Percentiles rank a stretch among this genome's conserved stretches.
Conservation (phyloP, 2,113 vertebrate species). For the Tragelaphus strepsiceros region DNA sequence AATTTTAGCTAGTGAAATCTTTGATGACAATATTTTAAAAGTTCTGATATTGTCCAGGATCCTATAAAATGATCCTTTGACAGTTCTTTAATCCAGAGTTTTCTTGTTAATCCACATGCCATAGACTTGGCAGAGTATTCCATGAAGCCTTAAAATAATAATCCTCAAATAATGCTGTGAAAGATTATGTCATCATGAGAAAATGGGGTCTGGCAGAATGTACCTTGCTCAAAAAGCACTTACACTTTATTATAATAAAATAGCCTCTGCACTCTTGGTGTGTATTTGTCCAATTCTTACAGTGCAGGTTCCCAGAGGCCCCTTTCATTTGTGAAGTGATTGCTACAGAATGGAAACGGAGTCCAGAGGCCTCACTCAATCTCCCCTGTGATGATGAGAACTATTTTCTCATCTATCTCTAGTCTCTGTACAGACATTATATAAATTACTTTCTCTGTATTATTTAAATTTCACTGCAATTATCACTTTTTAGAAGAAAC, state of each 20-base stretch:
- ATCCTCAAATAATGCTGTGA: constrained; percentile 23
- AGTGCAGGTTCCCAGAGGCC: not conserved
- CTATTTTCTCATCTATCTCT: not conserved
- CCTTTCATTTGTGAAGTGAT: not conserved
- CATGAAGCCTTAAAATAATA: not conserved
- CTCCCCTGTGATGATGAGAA: not conserved
- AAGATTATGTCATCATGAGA: constrained; percentile 2
- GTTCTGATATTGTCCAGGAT: not conserved
- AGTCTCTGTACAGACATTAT: not conserved
- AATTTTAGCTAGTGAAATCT: not conserved
- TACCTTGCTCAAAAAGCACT: not conserved
- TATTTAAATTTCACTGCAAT: not conserved
- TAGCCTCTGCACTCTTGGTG: not conserved
- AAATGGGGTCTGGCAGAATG: not conserved
- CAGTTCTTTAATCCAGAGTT: not conserved
- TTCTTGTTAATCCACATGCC: not conserved
- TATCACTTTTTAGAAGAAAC: not conserved
- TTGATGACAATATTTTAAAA: not conserved
- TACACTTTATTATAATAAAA: not conserved
- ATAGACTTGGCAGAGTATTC: not conserved
- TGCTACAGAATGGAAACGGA: not conserved
- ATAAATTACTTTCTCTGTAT: not conserved
- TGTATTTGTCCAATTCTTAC: not conserved
- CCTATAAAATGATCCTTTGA: not conserved
- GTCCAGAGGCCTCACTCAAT: not conserved